phyloP scores from a whole-genome alignment of 2,888 invertebrate species.

The Thera obeliscata region DNA sequence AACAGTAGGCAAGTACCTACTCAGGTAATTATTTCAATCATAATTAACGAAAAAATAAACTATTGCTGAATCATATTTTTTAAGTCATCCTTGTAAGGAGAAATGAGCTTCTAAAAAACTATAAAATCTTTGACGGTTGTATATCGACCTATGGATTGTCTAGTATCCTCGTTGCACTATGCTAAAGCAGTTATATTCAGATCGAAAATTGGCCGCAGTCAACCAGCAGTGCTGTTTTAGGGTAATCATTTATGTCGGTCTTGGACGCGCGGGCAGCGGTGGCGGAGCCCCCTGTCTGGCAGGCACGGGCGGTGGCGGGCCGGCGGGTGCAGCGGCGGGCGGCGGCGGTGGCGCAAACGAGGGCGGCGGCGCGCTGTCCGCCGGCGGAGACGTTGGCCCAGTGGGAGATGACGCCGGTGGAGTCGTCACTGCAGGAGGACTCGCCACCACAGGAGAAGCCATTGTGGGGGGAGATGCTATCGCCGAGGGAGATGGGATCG shows the following conservation, averaged over 20 bases:
- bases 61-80: too few species aligned
- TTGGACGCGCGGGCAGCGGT: conserved; percentile 87
- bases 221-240: background rate
- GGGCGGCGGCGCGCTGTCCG: conserved; percentile 56
- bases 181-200: conserved; percentile 7
- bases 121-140: too few species aligned
- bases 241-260: conserved; percentile 52
- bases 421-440: conserved; percentile 3
- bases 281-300: conserved; percentile 85
- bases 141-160: too few species aligned
- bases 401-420: conserved; percentile 56
- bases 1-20: too few species aligned
- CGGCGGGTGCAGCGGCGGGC: conserved; percentile 65
- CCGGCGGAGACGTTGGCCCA: conserved; percentile 61
- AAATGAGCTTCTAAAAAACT: too few species aligned
- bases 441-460: conserved; percentile 5
- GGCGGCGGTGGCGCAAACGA: conserved; percentile 85
- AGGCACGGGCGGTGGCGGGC: conserved; percentile 82
- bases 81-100: too few species aligned
- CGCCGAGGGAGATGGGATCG: conserved; percentile 6
- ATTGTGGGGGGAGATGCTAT: conserved; percentile 60
- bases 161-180: background rate
- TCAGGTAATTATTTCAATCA: too few species aligned
- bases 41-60: too few species aligned
- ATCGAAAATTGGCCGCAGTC: background rate